Base-by-base conservation (phyloP, 2,113 vertebrate species). In the Heteronetta atricapilla region DNA sequence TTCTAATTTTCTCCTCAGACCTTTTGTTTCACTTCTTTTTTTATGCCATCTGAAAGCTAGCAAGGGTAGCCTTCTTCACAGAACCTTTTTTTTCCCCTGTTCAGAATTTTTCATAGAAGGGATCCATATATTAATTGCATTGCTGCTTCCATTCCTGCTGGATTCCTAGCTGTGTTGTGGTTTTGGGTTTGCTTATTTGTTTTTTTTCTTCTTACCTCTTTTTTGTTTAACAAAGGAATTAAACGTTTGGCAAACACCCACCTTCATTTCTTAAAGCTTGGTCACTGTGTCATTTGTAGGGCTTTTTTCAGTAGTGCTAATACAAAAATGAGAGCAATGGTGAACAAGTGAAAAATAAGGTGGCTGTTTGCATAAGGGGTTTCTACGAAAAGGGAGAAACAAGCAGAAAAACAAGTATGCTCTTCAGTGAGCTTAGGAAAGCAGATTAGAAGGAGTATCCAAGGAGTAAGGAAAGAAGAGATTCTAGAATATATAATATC, bases 1-100 rank as follows among this genome's bases (percentile, higher is more conserved):
- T 81, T 87, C 70, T 85, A 63, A 92, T 93, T 95, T 96, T 93
- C 74, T 69, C 11, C 33, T 83, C 40, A 50, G 62, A 82, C 68
- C 31, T 75, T 95, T 93, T 92, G 75, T 94, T 93, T 75, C 64
- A 38, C n/a, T 0, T 21, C 62, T 74, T 46, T 74, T 46, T 73
- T 50, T 53, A 74, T 83, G 38, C 46, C 38, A 86, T 92, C 48
- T 81, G 11, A 81, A 90, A 91, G 8, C 46, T 28, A 72, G 46
- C 40, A 76, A 66, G 56, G 36, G n/a, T 70, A 91, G 56, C 21
- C 29, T 82, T 68, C 72, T 80, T 79, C 63, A 23, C 2, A 31
- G 28, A 23, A 29, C 74, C 34, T 17, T 64, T 63, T 89, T 89
- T 87, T 83, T 83, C 59, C 23, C 38, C 11, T 70, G 31, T 14